Base-by-base conservation (phyloP, 2,797 vertebrate species). In the Remorina albescens region DNA sequence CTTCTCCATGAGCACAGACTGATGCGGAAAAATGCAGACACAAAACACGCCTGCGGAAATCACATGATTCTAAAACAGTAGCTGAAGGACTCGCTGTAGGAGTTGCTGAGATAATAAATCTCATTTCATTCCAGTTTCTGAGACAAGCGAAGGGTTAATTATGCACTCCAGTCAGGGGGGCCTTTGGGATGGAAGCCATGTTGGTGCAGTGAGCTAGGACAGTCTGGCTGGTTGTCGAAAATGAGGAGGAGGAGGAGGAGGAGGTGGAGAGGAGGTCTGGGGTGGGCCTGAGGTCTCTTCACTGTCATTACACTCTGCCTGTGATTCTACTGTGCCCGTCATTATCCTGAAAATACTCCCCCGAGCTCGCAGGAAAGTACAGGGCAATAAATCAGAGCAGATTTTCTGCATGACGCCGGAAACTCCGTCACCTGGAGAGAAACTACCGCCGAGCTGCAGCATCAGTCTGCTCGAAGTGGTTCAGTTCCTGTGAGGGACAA, bases 201-300 rank as follows among this genome's bases (percentile, higher is more conserved):
- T 51, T 67, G 60, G 67, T 55, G 67, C 57, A 67, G 5, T 0
- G 50, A 68, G 60, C 69, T 63, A 57, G 57, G 58, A 62, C 7
- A 4, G 71, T n/a, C n/a, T n/a, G 51, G 47, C 30, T 42, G 60
- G 25, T 49, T 61, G 37, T 69, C 18, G 80, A 61, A 12, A n/a
- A 71, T 30, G 58, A 37, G 49, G 32, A 58, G 15, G 23, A 13
- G 23, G 23, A 11, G 13, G 21, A 15, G 18, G 2, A 47, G 8
- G 53, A 59, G 36, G 50, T 23, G 49, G 21, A 59, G 58, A 66
- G 18, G 46, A 83, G 70, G 44, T 26, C 25, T 39, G 44, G 50
- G 56, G 37, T 12, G 57, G 67, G 74, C 56, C 72, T 80, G 68
- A 85, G 80, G 85, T 80, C 71, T 86, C 71, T 61, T 80, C 73